These are phyloP conservation scores for Heterotilapia buettikoferi DNA, from an alignment of 2,113 vertebrate genomes.

Conservation along the genomic window DNA sequence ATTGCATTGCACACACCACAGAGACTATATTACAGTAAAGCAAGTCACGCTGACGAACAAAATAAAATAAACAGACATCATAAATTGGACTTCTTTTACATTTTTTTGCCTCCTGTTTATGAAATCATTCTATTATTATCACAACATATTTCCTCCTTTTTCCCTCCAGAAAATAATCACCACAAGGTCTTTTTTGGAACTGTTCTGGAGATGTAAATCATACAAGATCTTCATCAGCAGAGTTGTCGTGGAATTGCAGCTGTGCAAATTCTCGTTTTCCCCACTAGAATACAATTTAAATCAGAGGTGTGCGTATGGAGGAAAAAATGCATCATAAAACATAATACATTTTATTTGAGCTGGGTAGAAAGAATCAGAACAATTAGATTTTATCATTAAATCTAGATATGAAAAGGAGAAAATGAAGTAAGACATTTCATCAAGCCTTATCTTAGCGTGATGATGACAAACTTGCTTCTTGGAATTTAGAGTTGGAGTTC, in stretches of 20 bases:
- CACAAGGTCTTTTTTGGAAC: background rate
- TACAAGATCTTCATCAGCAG: background rate
- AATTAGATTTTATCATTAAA: background rate
- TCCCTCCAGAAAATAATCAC: background rate
- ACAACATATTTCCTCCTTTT: background rate
- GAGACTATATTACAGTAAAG: background rate
- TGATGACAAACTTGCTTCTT: constrained; percentile 38
- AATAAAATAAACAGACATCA: background rate
- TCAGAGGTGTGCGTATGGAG: background rate
- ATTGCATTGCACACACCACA: background rate
- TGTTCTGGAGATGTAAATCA: background rate
- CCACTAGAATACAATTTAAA: background rate
- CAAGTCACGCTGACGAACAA: background rate
- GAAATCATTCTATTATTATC: background rate
- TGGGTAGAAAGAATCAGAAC: background rate
- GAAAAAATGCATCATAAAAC: background rate
- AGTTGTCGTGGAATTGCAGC: background rate
- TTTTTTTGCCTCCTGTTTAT: background rate
- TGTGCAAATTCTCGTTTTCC: background rate
- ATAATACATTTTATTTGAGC: background rate
- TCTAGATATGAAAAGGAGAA: background rate
- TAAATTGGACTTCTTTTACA: background rate
- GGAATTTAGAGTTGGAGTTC: constrained; percentile 15
- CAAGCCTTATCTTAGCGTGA: constrained; percentile 27
- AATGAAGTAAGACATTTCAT: background rate